Evolutionary conservation across 2,888 invertebrate species (phyloP).

Genomic region (Nephrotoma appendiculata): DNA sequence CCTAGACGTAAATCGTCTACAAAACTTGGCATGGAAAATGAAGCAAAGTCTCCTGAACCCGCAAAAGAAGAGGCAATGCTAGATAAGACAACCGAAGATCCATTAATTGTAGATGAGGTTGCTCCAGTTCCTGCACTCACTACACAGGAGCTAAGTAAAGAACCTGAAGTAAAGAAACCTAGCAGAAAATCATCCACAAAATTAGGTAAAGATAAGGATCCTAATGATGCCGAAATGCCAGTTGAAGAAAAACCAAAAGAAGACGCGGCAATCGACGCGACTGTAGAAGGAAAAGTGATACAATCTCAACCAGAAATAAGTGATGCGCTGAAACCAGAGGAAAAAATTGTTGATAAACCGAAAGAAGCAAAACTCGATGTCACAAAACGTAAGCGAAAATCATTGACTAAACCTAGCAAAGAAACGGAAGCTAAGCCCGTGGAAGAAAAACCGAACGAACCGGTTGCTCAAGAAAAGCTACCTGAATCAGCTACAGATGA

Average conservation of each 20-base stretch:
- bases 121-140: slow-evolving; percentile 5
- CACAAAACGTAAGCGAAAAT: not conserved
- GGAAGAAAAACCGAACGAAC: not conserved
- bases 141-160: not conserved
- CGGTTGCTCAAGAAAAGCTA: no score
- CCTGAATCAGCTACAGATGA: not conserved
- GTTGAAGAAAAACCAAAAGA: slow-evolving; percentile 1
- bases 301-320: not conserved
- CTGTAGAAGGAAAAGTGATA: not conserved
- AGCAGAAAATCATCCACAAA: slow-evolving; percentile 11
- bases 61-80: not conserved
- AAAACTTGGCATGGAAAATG: not conserved
- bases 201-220: slow-evolving; percentile 12
- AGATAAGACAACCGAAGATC: slow-evolving; percentile 6
- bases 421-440: not conserved
- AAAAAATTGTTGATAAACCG: not conserved
- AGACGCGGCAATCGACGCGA: not conserved
- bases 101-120: slow-evolving; percentile 14
- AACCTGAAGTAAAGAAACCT: slow-evolving; percentile 10
- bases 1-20: slow-evolving; percentile 8
- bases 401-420: not conserved
- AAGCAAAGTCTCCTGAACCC: not conserved
- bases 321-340: not conserved
- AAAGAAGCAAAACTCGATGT: not conserved
- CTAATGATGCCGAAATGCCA: slow-evolving; percentile 9